Base-by-base conservation (phyloP, 1,140 invertebrate genomes). In the Probaryconus sp. region DNA sequence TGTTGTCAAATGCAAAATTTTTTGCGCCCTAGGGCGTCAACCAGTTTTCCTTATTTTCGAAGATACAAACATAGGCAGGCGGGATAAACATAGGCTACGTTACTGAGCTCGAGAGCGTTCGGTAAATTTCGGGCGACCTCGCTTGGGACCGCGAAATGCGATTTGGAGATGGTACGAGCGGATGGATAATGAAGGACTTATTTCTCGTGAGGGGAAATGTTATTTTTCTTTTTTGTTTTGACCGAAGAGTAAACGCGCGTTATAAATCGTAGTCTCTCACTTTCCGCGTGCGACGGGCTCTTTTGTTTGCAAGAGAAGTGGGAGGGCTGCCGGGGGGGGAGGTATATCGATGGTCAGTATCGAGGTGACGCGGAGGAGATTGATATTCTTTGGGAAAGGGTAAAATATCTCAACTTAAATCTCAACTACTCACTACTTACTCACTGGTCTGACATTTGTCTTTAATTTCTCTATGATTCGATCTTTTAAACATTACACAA, bases 71-170 rank as follows among this genome's bases (percentile, higher is more conserved):
- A 24, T 6, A 35, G 10, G n/a, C n/a, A n/a, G n/a, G n/a, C n/a
- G n/a, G n/a, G n/a, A n/a, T n/a, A n/a, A n/a, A n/a, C n/a, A n/a
- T n/a, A n/a, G n/a, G n/a, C n/a, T n/a, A n/a, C n/a, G n/a, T n/a
- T n/a, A 43, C 4, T 42, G 35, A 30, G 50, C 13, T 68, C 63
- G 71, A 51, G 30, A 20, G 10, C 24, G 13, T 16, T 47, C 43
- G 43, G 26, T 13, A 11, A 13, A 16, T 30, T 28, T 61, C 55
- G 63, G 24, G 24, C 64, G 71, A 74, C 71, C 64, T 75, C 72
- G 72, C 18, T 38, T 67, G 60, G 33, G 65, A 70, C 65, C 72
- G 72, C 72, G 72, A 69, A 76, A 76, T 75, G 64, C 45, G 60
- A 75, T 76, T 76, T 76, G 50, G 53, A 69, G 72, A 76, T 76